Percentiles rank a stretch among this genome's conserved stretches.
These are phyloP conservation scores for Semotilus atromaculatus DNA, from an alignment of 2,797 vertebrate species.

Conservation along the genomic window DNA sequence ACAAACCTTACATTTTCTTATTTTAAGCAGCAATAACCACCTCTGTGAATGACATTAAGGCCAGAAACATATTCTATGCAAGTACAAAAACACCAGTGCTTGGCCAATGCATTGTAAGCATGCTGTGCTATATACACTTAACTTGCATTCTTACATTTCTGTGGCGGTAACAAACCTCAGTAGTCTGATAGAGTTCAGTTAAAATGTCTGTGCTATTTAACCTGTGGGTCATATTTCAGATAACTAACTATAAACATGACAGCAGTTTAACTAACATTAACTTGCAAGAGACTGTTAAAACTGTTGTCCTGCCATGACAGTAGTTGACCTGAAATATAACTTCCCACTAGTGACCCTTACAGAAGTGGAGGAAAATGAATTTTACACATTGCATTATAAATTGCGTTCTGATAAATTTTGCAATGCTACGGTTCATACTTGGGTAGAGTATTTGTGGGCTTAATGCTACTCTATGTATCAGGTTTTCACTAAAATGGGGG, in stretches of 20 bases:
- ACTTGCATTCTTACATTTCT: neutral
- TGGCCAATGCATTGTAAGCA: neutral
- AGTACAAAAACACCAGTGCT: conserved; percentile 1
- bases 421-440: neutral
- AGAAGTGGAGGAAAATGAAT: neutral
- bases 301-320: neutral
- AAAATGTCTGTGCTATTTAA: conserved; percentile 17
- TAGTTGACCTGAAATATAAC: neutral
- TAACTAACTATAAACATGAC: neutral
- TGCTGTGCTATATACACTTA: neutral
- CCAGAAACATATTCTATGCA: conserved; percentile 32
- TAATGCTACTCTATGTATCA: conserved; percentile 41
- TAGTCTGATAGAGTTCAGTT: neutral
- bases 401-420: neutral
- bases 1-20: conserved; percentile 25
- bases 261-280: neutral
- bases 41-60: conserved; percentile 43
- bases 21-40: conserved; percentile 38
- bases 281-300: neutral
- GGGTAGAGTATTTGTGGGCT: conserved; percentile 10
- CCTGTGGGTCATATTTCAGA: neutral
- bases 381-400: neutral
- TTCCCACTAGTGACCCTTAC: neutral
- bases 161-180: neutral
- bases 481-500: conserved; percentile 42